Evolutionary conservation across 1,140 invertebrate species (phyloP), one percentile per base, ranked within the genome.

Genomic region (Drosophila busckii): DNA sequence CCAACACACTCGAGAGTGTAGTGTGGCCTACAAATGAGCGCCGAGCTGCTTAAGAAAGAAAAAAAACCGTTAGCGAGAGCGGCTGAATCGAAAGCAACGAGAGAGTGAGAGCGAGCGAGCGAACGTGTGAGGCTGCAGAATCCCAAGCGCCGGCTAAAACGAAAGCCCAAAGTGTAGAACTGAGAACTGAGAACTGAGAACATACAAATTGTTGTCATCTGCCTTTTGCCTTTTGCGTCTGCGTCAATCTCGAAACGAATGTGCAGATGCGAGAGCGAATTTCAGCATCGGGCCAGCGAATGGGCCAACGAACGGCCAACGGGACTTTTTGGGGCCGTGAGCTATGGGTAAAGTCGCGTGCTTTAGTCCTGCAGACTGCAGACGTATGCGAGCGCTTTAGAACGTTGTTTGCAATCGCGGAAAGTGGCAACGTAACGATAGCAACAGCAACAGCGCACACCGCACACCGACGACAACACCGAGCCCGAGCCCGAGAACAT

Each of bases 391-490:
- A 80, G 69, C 70, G 75, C 60, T 80, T 82, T 73, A 82, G 75
- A 80, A 80, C 75, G 73, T 69, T 82, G 73, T 80, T 80, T 80
- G 68, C 68, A 71, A 80, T 58, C 65, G 69, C 71, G 71, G 71
- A 78, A 71, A 70, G 71, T 75, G 71, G 70, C 63, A 67, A 70
- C 53, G 54, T 48, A 54, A 67, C 63, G 48, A 67, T 63, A 68
- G 37, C 42, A 58, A 22, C 22, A 37, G 34, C 34, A 16, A 9
- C 48, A 60, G 60, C 59, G 34, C 54, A 28, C 19, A 22, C 29
- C 13, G 19, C 31, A n/a, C n/a, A n/a, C n/a, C n/a, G n/a, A n/a
- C n/a, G n/a, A n/a, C n/a, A n/a, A n/a, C n/a, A n/a, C n/a, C n/a
- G n/a, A n/a, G n/a, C n/a, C n/a, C n/a, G n/a, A n/a, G n/a, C n/a